Percentiles rank a stretch among this genome's conserved stretches.
Evolutionary conservation across 2,113 vertebrate species (phyloP).

Genomic region (Ceratotherium simum): DNA sequence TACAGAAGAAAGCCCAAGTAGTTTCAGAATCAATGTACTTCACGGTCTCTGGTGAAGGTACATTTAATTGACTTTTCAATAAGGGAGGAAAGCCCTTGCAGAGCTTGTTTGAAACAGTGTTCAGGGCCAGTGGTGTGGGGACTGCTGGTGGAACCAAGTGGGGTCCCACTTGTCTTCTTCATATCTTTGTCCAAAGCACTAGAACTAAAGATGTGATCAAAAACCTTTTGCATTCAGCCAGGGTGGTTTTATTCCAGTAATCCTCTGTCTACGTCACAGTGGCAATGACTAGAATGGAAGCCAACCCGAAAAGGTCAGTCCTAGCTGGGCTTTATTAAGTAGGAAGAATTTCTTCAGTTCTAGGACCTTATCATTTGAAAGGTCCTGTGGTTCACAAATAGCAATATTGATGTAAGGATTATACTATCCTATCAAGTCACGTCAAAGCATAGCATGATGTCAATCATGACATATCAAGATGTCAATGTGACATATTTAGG

Average conservation of each 20-base stretch:
- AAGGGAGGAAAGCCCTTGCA: not conserved
- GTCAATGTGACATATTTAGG: not conserved
- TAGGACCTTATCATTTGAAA: not conserved
- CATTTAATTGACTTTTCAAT: not conserved
- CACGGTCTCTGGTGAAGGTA: not conserved
- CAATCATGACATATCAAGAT: not conserved
- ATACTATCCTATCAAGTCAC: not conserved
- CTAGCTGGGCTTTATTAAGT: not conserved
- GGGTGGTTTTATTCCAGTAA: not conserved
- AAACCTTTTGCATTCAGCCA: not conserved
- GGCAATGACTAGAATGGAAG: not conserved
- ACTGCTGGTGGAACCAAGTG: not conserved
- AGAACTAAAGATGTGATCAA: not conserved
- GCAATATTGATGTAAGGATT: not conserved
- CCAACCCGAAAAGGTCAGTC: not conserved
- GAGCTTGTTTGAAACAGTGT: not conserved
- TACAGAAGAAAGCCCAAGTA: slow-evolving; percentile 20
- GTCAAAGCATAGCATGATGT: not conserved
- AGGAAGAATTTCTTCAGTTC: not conserved
- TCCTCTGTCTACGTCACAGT: not conserved
- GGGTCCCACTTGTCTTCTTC: not conserved
- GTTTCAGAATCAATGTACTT: slow-evolving; percentile 47
- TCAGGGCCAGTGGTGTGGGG: not conserved
- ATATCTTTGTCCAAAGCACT: not conserved
- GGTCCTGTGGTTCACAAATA: not conserved